Percentiles rank a stretch among this genome's conserved stretches.
These are phyloP conservation scores for Saccopteryx bilineata DNA, from an alignment of 2,113 vertebrate genomes.

Conservation along the genomic window DNA sequence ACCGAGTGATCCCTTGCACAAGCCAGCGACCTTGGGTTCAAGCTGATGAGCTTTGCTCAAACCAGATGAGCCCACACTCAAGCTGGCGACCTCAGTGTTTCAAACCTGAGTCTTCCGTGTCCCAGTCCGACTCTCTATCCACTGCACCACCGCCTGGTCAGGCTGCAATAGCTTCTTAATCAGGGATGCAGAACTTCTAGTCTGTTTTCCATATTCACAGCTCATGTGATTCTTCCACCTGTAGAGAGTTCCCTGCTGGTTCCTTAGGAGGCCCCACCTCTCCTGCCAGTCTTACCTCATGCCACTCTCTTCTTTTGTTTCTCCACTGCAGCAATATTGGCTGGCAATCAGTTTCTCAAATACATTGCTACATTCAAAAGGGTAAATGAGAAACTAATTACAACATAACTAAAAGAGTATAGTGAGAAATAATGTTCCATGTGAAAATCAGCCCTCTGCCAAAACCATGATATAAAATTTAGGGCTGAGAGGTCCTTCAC, in stretches of 20 bases:
- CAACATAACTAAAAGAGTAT: not conserved
- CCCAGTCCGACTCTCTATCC: too few species aligned
- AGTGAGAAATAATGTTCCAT: not conserved
- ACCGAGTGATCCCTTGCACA: too few species aligned
- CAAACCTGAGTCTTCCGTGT: too few species aligned
- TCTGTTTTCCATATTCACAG: not conserved
- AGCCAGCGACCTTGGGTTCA: too few species aligned
- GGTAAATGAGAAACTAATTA: conserved; percentile 3
- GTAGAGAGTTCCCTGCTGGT: not conserved
- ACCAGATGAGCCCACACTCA: too few species aligned
- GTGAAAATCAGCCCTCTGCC: conserved; percentile 21
- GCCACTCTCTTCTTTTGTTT: not conserved
- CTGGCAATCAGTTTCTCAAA: conserved; percentile 8
- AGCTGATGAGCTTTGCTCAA: too few species aligned
- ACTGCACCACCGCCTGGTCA: too few species aligned
- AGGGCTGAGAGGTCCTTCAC: not conserved
- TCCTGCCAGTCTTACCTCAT: not conserved
- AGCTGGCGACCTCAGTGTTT: too few species aligned
- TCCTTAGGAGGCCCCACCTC: not conserved
- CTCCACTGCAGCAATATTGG: not conserved
- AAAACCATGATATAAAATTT: conserved; percentile 24
- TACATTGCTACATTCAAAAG: not conserved
- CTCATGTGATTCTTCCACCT: not conserved
- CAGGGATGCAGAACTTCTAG: not conserved
- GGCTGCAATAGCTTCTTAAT: not conserved